Evolutionary conservation across 1,140 invertebrate species (phyloP).

Genomic region (Galleria mellonella): DNA sequence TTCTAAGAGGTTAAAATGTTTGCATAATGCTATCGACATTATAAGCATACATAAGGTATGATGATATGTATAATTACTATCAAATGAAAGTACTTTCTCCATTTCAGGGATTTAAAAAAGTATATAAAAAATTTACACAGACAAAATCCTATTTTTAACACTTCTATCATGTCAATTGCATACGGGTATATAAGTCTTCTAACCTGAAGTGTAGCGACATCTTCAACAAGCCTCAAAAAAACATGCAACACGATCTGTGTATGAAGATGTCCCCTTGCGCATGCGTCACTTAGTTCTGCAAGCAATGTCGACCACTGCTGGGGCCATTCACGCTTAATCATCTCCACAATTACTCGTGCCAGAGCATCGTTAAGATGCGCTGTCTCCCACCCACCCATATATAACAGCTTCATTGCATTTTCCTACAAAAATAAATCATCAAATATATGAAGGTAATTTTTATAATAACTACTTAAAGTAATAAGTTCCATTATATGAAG

Average conservation of each 20-base stretch:
- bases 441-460: no score
- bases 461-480: no score
- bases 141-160: no score
- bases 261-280: slow-evolving; percentile 86
- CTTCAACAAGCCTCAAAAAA: slow-evolving; percentile 90
- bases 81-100: no score
- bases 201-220: slow-evolving; percentile 88
- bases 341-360: slow-evolving; percentile 92
- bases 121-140: no score
- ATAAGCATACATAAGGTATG: no score
- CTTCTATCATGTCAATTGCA: no score
- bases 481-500: no score
- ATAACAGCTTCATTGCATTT: slow-evolving; percentile 88
- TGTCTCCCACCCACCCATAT: slow-evolving; percentile 80
- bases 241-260: slow-evolving; percentile 91
- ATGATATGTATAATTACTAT: no score
- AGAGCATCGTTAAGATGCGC: slow-evolving; percentile 90
- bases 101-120: no score
- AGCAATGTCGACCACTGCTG: slow-evolving; percentile 94
- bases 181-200: neutral
- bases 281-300: slow-evolving; percentile 85
- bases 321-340: slow-evolving; percentile 96
- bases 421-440: slow-evolving; percentile 71
- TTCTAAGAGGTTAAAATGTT: no score
- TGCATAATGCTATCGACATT: no score